Evolutionary conservation across 2,888 invertebrate genomes (phyloP).

Genomic region (Eupithecia exiguata): DNA sequence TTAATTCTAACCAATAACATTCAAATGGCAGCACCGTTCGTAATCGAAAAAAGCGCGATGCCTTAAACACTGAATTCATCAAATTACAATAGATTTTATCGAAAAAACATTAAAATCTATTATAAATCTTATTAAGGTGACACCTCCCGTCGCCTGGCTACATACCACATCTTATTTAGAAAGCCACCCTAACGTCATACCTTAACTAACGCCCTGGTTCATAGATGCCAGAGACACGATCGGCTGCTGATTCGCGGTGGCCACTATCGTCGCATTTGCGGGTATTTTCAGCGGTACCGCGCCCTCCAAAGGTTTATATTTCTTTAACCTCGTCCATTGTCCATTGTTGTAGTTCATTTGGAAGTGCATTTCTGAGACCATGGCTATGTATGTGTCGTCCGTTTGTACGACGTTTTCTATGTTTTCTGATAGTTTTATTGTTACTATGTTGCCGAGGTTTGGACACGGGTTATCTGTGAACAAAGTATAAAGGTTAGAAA

Average conservation of each 20-base stretch:
- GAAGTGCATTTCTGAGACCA: slow-evolving; percentile 97
- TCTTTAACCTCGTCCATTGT: slow-evolving; percentile 97
- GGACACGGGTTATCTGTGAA: slow-evolving; percentile 96
- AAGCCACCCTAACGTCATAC: slow-evolving; percentile 2
- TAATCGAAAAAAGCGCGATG: too few relatives aligned
- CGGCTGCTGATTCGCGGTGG: slow-evolving; percentile 73
- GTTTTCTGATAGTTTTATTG: slow-evolving; percentile 97
- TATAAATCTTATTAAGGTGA: neutral
- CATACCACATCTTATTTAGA: neutral
- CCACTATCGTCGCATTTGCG: slow-evolving; percentile 69
- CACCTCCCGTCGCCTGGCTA: neutral
- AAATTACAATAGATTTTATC: too few relatives aligned
- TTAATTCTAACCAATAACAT: too few relatives aligned
- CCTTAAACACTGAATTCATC: too few relatives aligned
- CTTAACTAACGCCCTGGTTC: slow-evolving; percentile 75
- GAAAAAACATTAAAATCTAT: neutral
- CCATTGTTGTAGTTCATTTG: slow-evolving; percentile 99
- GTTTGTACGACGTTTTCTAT: slow-evolving; percentile 93
- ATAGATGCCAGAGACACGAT: slow-evolving; percentile 68
- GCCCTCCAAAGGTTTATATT: slow-evolving; percentile 90
- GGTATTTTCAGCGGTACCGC: slow-evolving; percentile 78
- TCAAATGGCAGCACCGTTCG: too few relatives aligned
- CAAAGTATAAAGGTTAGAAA: too few relatives aligned
- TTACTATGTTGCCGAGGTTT: slow-evolving; percentile 97
- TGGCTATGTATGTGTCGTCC: slow-evolving; percentile 90